phyloP scores from a whole-genome alignment of 2,797 vertebrate species.

The Myotis daubentonii region DNA sequence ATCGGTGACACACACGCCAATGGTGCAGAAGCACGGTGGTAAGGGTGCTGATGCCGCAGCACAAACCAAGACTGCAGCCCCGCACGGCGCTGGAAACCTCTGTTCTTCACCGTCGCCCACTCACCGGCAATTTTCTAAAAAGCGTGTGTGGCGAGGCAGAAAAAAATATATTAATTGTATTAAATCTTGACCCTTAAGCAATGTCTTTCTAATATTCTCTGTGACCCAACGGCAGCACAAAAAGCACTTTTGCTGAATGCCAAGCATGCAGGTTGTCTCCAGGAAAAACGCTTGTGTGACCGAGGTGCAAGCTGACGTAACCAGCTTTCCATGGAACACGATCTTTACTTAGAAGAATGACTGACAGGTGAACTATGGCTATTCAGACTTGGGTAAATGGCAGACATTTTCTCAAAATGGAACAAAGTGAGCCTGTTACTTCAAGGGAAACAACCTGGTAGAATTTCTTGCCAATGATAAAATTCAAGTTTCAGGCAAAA shows the following conservation, averaged over 20 bases:
- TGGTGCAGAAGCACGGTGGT: neutral
- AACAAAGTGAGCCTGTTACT: conserved; percentile 32
- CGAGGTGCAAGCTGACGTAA: conserved; percentile 68
- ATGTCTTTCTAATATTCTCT: conserved; percentile 68
- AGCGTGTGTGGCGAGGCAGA: conserved; percentile 23
- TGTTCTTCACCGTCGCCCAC: neutral
- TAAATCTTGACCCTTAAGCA: conserved; percentile 52
- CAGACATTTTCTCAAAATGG: conserved; percentile 71
- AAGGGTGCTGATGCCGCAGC: neutral
- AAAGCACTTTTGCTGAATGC: conserved; percentile 37
- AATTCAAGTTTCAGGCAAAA: conserved; percentile 62
- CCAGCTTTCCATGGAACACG: conserved; percentile 51
- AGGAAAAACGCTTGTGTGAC: conserved; percentile 50
- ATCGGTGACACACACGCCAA: neutral
- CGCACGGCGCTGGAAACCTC: neutral
- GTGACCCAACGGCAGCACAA: conserved; percentile 36
- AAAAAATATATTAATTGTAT: conserved; percentile 54
- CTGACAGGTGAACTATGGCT: conserved; percentile 72
- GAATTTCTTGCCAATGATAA: conserved; percentile 44
- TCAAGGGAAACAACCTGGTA: conserved; percentile 38
- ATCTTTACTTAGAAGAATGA: conserved; percentile 73
- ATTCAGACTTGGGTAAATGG: conserved; percentile 68
- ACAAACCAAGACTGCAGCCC: neutral
- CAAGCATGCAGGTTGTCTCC: conserved; percentile 18
- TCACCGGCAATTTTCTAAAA: neutral